A percentile compares a stretch with the other conserved stretches of the same genome.
phyloP scores from a whole-genome alignment of 2,888 invertebrate species.

The Rosalia funebris region DNA sequence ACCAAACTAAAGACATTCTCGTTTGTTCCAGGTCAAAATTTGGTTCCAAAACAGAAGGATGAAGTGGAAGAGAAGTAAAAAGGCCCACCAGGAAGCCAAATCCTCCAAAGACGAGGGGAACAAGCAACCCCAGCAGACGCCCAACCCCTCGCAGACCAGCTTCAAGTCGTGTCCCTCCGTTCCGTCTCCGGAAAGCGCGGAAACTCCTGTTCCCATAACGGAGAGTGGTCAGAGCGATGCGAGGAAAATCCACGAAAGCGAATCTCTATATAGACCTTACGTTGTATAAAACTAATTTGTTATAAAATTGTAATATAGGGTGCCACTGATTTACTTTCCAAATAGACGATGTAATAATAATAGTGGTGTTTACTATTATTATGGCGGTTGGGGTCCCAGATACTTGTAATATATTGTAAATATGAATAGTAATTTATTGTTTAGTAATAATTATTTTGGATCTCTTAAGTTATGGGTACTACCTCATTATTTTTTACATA shows the following conservation, averaged over 20 bases:
- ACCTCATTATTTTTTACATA: conserved; percentile 53
- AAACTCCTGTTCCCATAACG: conserved; percentile 39
- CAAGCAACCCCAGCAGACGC: conserved; percentile 46
- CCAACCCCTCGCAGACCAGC: conserved; percentile 42
- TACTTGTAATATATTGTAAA: conserved; percentile 37
- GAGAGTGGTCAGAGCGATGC: conserved; percentile 43
- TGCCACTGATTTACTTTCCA: not conserved
- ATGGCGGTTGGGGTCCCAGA: no score
- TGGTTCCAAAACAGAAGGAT: conserved; percentile 99
- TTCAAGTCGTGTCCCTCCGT: conserved; percentile 42
- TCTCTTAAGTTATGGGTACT: conserved; percentile 47
- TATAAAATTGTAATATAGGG: conserved; percentile 6
- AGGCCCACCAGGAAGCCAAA: conserved; percentile 90
- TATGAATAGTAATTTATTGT: conserved; percentile 27
- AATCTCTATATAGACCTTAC: conserved; percentile 65
- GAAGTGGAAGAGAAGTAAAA: conserved; percentile 99
- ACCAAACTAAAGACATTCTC: no score
- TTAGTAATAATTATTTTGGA: conserved; percentile 33
- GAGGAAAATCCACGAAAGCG: conserved; percentile 59
- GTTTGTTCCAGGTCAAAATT: conserved; percentile 84
- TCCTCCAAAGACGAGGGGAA: conserved; percentile 60
- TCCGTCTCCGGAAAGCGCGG: conserved; percentile 43
- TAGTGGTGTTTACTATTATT: no score
- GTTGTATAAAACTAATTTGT: conserved; percentile 59
- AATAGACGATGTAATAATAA: no score